Evolutionary conservation across 1,140 invertebrate species (phyloP).

Genomic region (Drosophila bocki): DNA sequence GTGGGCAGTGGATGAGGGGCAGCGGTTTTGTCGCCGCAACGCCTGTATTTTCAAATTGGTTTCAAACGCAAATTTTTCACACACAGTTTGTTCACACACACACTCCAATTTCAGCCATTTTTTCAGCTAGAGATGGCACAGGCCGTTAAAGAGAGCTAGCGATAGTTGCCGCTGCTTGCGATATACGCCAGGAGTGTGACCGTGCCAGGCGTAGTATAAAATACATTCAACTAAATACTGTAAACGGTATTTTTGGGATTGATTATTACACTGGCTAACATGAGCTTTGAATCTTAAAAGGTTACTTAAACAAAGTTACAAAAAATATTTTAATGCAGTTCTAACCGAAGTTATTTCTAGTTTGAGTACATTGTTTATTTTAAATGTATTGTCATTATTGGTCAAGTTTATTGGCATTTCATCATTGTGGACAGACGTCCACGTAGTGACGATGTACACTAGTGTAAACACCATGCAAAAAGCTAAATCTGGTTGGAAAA

Average conservation of each 20-base stretch:
- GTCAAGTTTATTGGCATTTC: no score
- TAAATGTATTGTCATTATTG: no score
- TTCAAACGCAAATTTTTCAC: conserved; percentile 54
- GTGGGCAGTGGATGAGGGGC: conserved; percentile 5
- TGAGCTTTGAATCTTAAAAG: not conserved
- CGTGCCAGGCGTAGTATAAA: not conserved
- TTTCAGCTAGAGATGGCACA: conserved; percentile 34
- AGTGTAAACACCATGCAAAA: no score
- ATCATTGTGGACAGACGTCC: no score
- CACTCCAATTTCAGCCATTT: conserved; percentile 56
- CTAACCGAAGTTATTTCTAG: no score
- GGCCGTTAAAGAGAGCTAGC: not conserved
- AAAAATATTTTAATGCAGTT: no score
- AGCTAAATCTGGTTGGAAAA: not conserved
- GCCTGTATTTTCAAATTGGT: conserved; percentile 46
- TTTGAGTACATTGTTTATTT: no score
- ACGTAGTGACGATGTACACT: no score
- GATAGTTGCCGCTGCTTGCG: conserved; percentile 4
- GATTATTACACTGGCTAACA: not conserved
- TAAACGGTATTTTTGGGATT: not conserved
- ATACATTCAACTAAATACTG: not conserved
- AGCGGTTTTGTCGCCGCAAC: conserved; percentile 23
- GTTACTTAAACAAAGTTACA: no score
- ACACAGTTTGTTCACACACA: conserved; percentile 54
- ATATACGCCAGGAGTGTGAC: not conserved